Evolutionary conservation across 2,113 vertebrate genomes (phyloP).

Genomic region (Hystrix brachyura): DNA sequence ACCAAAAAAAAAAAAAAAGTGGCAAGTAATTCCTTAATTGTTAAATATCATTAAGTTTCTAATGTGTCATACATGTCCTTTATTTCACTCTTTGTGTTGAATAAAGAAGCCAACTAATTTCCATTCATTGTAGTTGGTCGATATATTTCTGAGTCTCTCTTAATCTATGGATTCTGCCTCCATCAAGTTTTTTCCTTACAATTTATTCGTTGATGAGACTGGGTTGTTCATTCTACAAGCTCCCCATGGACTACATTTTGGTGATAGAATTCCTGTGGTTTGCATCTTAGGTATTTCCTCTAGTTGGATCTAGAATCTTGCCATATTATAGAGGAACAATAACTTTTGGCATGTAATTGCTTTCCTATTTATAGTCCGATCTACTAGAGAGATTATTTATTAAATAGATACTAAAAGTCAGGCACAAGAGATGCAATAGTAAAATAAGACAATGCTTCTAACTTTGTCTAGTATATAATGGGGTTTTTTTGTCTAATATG

Average conservation of each 20-base stretch:
- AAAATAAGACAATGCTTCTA: not conserved
- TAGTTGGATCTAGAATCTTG: not conserved
- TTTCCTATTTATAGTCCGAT: not conserved
- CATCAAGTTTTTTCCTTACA: not conserved
- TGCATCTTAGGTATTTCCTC: not conserved
- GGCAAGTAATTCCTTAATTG: not conserved
- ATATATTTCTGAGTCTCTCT: not conserved
- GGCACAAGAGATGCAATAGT: not conserved
- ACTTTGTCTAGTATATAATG: not conserved
- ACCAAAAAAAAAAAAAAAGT: no score
- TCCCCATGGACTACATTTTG: not conserved
- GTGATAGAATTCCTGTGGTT: not conserved
- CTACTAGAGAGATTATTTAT: not conserved
- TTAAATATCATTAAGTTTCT: not conserved
- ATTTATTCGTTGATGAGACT: not conserved
- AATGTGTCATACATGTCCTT: not conserved
- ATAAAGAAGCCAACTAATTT: not conserved
- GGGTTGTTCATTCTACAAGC: not conserved
- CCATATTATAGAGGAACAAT: not conserved
- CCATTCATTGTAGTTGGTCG: not conserved
- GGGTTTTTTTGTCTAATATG: not conserved
- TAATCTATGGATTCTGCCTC: not conserved
- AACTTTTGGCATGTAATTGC: not conserved
- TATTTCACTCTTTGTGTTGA: not conserved
- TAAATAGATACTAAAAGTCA: not conserved